Base-by-base conservation (phyloP, 1,140 invertebrate genomes). In the Diachasmimorpha longicaudata region DNA sequence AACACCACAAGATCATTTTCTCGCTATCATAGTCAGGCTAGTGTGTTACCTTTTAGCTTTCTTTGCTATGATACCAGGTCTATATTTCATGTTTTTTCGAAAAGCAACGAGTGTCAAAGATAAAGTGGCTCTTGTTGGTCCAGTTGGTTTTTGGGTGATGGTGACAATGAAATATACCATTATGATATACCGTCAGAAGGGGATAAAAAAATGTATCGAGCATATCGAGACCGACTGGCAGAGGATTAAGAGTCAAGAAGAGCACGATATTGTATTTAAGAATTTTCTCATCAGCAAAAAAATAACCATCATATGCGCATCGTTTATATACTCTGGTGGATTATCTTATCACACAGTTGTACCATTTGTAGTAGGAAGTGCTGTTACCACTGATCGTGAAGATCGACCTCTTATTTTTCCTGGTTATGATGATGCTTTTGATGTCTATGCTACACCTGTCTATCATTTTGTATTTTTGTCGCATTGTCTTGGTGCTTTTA, bases 331-430 rank as follows among this genome's bases (percentile, higher is more conserved):
- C 23, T 21, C 21, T 5, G 21, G 16, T 58, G 55, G 55, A 23
- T 23, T 58, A 58, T 23, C 55, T 6, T 58, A 58, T 58, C 55
- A 58, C 23, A 78, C 67, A 0, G 16, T 82, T 0, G 14, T 81
- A 4, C 81, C 81, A 1, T 70, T 83, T 9, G 67, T 75, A 6
- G 71, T 63, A 10, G 81, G 78, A 9, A 63, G n/a, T 82, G 8
- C 71, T 37, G 16, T 67, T 16, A 48, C 10, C 46, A 16, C 46
- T 9, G 46, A 14, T 5, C 11, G n/a, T 4, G n/a, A 25, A 8
- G 71, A 75, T 55, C 16, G 74, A 63, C 74, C 63, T 4, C 19
- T 76, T 4, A 48, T 72, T 25, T 74, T 72, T 74, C 70, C 77
- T 2, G 70, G 58, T 46, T 71, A 37, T 9, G 44, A 72, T 31